Evolutionary conservation across 1,140 invertebrate genomes (phyloP), one percentile per base, ranked within the genome.

Genomic region (Charaxes varanes): DNA sequence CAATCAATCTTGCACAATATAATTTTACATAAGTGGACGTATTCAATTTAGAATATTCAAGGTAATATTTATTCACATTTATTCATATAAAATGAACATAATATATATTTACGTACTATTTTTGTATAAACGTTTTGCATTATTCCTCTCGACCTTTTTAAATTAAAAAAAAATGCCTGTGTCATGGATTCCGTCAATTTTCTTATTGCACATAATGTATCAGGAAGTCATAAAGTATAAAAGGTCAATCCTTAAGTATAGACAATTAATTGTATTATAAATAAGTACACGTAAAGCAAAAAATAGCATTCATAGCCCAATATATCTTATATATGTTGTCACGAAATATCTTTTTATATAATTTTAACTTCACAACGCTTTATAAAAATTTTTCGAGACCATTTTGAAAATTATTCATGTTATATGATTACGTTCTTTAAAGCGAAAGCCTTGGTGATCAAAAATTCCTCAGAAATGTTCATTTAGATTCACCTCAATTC

Each of bases 281-380:
- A n/a, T n/a, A n/a, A n/a, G n/a, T n/a, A 31, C 12, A 26, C 27
- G 17, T 41, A 23, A 23, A 51, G 41, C 31, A 40, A 51, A 32
- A 40, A 46, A 52, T 41, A 32, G 32, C 12, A 46, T 40, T 32
- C 40, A 23, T 40, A 28, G 32, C 38, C 34, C 26, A 48, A 48
- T 23, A 46, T 45, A 38, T 45, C 36, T 49, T 55, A 50, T 45
- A 17, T 30, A 22, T 52, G 54, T 59, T 63, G 57, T 62, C 73
- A 61, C 62, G 56, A 63, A 57, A 61, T 56, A 59, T 52, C 54
- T 47, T 50, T 41, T 47, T 53, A 50, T 53, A 57, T 66, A 24
- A 51, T 55, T 68, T 45, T 60, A 53, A 41, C 60, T 70, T 81
- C 73, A 81, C 77, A 81, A 81, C 71, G 68, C 73, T 47, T 68